These are phyloP conservation scores for Sebastolobus alascanus DNA, from an alignment of 2,797 vertebrate species.

Conservation along the genomic window DNA sequence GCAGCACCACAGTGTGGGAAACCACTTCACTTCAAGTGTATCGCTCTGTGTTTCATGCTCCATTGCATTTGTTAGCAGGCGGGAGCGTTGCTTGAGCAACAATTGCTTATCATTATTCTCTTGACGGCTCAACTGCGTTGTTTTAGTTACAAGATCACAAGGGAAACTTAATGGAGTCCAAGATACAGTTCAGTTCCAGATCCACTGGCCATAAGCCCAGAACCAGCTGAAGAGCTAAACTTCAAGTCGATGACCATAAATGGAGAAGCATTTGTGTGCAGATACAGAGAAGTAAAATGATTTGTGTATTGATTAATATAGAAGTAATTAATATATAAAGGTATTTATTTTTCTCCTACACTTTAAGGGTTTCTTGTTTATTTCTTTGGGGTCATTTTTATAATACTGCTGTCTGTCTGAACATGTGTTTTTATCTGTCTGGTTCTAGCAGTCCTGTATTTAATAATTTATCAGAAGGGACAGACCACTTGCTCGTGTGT, in stretches of 20 bases:
- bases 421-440: not conserved
- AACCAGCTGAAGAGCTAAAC: conserved; percentile 3
- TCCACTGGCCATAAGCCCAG: conserved; percentile 14
- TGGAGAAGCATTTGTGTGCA: conserved; percentile 5
- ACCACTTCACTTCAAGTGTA: not conserved
- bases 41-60: not conserved
- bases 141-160: conserved; percentile 5
- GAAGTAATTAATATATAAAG: not conserved
- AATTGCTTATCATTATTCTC: not conserved
- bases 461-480: conserved; percentile 27
- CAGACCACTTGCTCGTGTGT: conserved; percentile 46
- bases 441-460: conserved; percentile 9
- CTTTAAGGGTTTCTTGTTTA: not conserved
- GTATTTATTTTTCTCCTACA: not conserved
- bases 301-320: not conserved
- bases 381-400: conserved; percentile 23
- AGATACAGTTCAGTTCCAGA: not conserved
- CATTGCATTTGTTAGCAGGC: not conserved
- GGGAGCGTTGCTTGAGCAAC: not conserved
- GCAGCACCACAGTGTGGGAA: not conserved
- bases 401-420: conserved; percentile 18
- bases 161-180: not conserved
- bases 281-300: not conserved
- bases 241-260: conserved; percentile 9
- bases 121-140: not conserved